Percentiles rank a stretch among this genome's conserved stretches.
Conservation (phyloP, 2,113 vertebrate species). For the Dasyprocta punctata region DNA sequence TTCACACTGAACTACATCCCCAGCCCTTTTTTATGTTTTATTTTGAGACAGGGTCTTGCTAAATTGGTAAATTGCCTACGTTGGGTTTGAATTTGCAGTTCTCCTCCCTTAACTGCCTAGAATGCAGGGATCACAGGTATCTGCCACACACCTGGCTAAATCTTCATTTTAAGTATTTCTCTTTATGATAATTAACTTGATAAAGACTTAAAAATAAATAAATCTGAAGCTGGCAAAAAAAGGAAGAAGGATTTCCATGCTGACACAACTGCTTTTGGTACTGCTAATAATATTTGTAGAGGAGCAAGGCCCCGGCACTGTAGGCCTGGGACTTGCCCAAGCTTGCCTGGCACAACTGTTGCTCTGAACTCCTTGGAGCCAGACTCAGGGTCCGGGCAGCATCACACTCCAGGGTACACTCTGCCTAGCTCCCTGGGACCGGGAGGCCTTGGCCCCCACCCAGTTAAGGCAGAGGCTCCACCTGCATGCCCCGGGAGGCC, state of each 20-base stretch:
- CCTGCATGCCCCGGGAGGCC: too few relatives aligned
- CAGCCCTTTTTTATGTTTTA: not conserved
- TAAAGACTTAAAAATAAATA: not conserved
- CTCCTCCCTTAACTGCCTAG: not conserved
- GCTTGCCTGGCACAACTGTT: too few relatives aligned
- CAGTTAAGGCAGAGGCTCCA: too few relatives aligned
- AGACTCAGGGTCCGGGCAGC: too few relatives aligned
- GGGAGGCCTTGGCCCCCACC: too few relatives aligned
- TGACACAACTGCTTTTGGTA: not conserved
- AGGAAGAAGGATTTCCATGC: not conserved
- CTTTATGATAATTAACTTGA: not conserved
- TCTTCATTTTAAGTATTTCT: not conserved
- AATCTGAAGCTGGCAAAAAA: not conserved
- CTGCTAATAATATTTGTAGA: conserved; percentile 1
- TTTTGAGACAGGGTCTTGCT: not conserved
- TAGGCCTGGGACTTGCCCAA: too few relatives aligned
- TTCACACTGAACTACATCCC: not conserved
- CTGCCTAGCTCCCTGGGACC: too few relatives aligned
- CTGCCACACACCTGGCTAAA: not conserved
- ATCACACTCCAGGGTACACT: too few relatives aligned
- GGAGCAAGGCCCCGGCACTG: too few relatives aligned
- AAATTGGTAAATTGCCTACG: not conserved
- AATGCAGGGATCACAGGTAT: not conserved
- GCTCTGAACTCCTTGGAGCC: too few relatives aligned
- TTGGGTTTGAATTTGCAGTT: not conserved